These are phyloP conservation scores for Drosophila simulans DNA, from an alignment of 1,140 invertebrate genomes.

Conservation along the genomic window DNA sequence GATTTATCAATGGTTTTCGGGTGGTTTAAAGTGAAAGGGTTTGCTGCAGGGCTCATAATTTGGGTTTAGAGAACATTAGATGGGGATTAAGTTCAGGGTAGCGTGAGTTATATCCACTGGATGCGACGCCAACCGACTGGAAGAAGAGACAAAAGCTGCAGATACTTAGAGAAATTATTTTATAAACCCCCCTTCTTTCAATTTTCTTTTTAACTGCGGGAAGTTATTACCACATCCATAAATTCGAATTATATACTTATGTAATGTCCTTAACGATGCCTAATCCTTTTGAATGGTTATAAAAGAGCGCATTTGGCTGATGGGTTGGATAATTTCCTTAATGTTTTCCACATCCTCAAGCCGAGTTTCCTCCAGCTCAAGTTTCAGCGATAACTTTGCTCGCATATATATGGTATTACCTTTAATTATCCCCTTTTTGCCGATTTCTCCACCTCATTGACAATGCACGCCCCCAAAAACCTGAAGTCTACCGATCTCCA, in stretches of 20 bases:
- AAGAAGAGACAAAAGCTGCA: conserved; percentile 23
- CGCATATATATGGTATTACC: conserved; percentile 40
- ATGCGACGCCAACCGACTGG: conserved; percentile 11
- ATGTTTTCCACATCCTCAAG: conserved; percentile 12
- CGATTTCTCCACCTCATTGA: conserved; percentile 46
- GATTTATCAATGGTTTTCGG: conserved; percentile 44
- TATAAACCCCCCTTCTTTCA: conserved; percentile 4
- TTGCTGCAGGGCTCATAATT: conserved; percentile 58
- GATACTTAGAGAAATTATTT: conserved; percentile 29
- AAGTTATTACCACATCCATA: conserved; percentile 41
- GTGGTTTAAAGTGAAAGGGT: conserved; percentile 49
- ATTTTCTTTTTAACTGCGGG: neutral
- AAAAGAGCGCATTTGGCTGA: neutral
- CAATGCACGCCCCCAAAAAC: conserved; percentile 34
- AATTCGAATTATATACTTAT: conserved; percentile 49
- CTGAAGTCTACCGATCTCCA: conserved; percentile 4
- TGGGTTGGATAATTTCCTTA: conserved; percentile 4
- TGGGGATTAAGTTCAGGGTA: conserved; percentile 26
- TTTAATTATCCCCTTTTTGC: conserved; percentile 34
- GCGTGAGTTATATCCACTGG: conserved; percentile 44
- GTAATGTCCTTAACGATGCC: conserved; percentile 46
- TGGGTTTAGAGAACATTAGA: conserved; percentile 40
- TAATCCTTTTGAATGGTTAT: conserved; percentile 33
- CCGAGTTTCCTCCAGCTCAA: conserved; percentile 20
- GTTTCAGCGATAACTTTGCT: conserved; percentile 19